Evolutionary conservation across 2,113 vertebrate genomes (phyloP), one percentile per base, ranked within the genome.

Genomic region (Sebastes schlegelii): DNA sequence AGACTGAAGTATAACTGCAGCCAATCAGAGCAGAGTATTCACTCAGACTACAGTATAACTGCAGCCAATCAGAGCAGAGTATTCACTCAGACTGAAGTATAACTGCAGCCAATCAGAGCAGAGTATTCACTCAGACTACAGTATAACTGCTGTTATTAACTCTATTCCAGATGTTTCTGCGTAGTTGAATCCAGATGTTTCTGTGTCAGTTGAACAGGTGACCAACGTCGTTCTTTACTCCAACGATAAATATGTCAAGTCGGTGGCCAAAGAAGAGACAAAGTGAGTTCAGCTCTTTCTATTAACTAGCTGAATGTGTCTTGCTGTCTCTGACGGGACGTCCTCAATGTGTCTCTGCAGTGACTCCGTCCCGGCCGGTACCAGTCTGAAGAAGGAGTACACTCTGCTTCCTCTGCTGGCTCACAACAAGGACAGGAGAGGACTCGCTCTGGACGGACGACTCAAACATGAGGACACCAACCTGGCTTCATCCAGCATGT

Each of bases 401-500:
- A 95, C 85, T 0, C 93, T 99, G 75, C 7, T 95, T 49, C 98
- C 98, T 13, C 83, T 97, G 80, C 92, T 99, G 88, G 92, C 94
- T 3, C 94, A 96, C 84, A 98, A 97, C 91, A 95, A 92, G 2
- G 95, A 97, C 13, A 94, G 93, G 4, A 84, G 94, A 68, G 98
- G 98, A 82, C 91, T 99, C 4, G 98, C 97, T 2, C 91, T 99
- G 89, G 98, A 99, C 8, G 98, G 98, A 74, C 97, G 94, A 55
- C 95, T 98, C 40, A 99, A 97, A 81, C 96, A 99, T 0, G 97
- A 98, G 74, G 98, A 99, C 86, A 99, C 97, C 4, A 98, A 98
- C 88, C 93, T 99, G 68, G 98, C 98, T 67, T 99, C 98, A 26
- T 97, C 96, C 74, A 97, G 96, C 82, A 95, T 97, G 97, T 99